Percentiles rank a stretch among this genome's conserved stretches.
Evolutionary conservation across 1,140 invertebrate species (phyloP).

Genomic region (Dendrolimus punctatus): DNA sequence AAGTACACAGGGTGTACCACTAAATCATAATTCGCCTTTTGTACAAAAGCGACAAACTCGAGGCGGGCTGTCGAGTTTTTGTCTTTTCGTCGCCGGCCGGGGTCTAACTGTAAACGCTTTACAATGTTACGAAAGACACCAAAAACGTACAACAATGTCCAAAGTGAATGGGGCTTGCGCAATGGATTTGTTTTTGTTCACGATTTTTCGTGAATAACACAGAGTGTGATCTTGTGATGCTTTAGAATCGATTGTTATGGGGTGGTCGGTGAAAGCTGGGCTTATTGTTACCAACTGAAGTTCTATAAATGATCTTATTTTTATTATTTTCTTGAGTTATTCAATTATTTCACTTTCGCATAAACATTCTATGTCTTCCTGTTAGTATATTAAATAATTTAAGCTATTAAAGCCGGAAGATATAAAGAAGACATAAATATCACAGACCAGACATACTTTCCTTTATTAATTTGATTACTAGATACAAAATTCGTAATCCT

Average conservation of each 20-base stretch:
- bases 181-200: constrained; percentile 43
- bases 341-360: not conserved
- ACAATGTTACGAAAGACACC: constrained; percentile 37
- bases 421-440: too few relatives aligned
- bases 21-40: constrained; percentile 53
- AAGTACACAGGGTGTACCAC: constrained; percentile 12
- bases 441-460: too few relatives aligned
- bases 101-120: constrained; percentile 45
- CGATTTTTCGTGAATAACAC: constrained; percentile 41
- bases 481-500: too few relatives aligned
- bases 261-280: constrained; percentile 39
- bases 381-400: too few relatives aligned
- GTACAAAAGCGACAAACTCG: constrained; percentile 44
- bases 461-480: too few relatives aligned
- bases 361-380: too few relatives aligned
- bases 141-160: constrained; percentile 45
- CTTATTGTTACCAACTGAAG: constrained; percentile 6
- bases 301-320: not conserved
- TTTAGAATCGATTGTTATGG: constrained; percentile 27
- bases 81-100: constrained; percentile 32
- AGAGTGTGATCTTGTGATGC: constrained; percentile 28
- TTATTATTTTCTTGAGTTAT: not conserved
- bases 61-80: constrained; percentile 38
- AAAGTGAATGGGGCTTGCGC: constrained; percentile 49
- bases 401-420: too few relatives aligned